phyloP scores from a whole-genome alignment of 2,113 vertebrate species.

The Prolemur simus region DNA sequence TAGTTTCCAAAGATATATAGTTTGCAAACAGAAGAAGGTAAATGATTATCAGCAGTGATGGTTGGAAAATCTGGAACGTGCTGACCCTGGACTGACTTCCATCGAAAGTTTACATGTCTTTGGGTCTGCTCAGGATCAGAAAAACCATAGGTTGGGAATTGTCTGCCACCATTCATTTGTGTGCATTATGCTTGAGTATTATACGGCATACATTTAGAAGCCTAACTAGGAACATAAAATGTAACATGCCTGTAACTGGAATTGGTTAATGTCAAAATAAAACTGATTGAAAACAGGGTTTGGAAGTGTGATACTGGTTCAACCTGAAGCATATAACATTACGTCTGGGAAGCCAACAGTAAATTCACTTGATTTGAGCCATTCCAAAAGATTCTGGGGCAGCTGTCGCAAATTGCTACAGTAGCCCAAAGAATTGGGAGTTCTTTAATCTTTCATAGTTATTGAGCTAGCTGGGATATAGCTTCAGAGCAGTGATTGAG shows the following conservation, averaged over 20 bases:
- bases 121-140: background rate
- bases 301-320: constrained; percentile 16
- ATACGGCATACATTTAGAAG: background rate
- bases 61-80: background rate
- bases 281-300: constrained; percentile 38
- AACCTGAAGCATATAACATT: background rate
- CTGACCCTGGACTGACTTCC: background rate
- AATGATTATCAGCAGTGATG: background rate
- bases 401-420: background rate
- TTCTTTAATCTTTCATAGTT: constrained; percentile 8
- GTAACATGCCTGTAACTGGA: constrained; percentile 24
- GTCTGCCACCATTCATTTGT: background rate
- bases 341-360: background rate
- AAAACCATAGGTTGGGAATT: background rate
- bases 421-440: background rate
- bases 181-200: background rate
- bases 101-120: background rate
- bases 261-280: constrained; percentile 53
- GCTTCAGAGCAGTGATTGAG: background rate
- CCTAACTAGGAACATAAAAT: constrained; percentile 18
- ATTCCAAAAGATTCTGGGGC: background rate
- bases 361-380: background rate
- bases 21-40: background rate
- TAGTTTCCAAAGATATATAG: background rate
- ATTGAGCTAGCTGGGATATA: background rate